Conservation (phyloP, 2,888 invertebrate species). For the Thumatha senex region DNA sequence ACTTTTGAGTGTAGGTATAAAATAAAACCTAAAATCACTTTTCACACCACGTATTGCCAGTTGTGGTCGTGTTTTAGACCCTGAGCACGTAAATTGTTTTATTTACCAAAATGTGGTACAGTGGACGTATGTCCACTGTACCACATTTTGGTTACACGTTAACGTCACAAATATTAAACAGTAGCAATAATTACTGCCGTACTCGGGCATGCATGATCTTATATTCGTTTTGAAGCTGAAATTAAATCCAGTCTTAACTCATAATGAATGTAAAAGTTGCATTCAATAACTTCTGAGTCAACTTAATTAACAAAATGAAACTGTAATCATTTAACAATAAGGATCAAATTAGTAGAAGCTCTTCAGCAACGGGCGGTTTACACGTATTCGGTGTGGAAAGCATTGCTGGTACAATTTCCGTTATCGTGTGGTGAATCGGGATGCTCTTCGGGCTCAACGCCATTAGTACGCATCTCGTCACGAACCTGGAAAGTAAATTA, state of each 20-base stretch:
- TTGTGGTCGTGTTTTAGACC: too few species aligned
- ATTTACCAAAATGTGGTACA: too few species aligned
- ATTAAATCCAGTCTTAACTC: background rate
- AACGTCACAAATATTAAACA: too few species aligned
- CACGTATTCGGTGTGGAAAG: conserved; percentile 77
- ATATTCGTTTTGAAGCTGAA: background rate
- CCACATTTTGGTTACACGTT: too few species aligned
- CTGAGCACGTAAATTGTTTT: too few species aligned
- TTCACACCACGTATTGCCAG: too few species aligned
- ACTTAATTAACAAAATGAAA: too few species aligned
- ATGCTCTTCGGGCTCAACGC: conserved; percentile 84
- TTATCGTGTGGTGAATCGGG: conserved; percentile 82
- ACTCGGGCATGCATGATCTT: too few species aligned
- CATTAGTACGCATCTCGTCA: conserved; percentile 85
- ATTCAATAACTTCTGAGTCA: background rate
- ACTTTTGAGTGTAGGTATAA: too few species aligned
- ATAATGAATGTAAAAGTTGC: background rate
- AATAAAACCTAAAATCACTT: too few species aligned
- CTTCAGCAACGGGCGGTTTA: conserved; percentile 34
- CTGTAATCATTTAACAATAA: background rate
- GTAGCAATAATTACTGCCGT: background rate
- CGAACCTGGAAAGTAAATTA: conserved; percentile 68
- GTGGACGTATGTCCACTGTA: too few species aligned
- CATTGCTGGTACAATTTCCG: conserved; percentile 85
- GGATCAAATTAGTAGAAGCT: too few species aligned